These are phyloP conservation scores for human (Homo sapiens) DNA, from an alignment of 2,113 vertebrate species.

Conservation along the genomic window GRCh38 chr3:8820001-8820500, in stretches of 20 bases:
- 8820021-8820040: background rate
- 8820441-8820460: background rate
- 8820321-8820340: background rate
- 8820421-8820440: background rate
- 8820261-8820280: background rate
- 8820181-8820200: no score
- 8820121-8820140: background rate
- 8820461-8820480: background rate
- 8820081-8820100: background rate
- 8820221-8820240: background rate
- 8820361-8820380: background rate
- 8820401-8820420: background rate
- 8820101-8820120: background rate
- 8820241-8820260: background rate
- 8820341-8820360: background rate
- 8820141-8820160: background rate
- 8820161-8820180: background rate
- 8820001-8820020: background rate
- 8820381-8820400: background rate
- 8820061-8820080: background rate
- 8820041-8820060: background rate
- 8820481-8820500: background rate
- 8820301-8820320: background rate
- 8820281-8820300: background rate
- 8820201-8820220: background rate